Conservation (phyloP, 2,113 vertebrate species). For the Pseudopipra pipra region DNA sequence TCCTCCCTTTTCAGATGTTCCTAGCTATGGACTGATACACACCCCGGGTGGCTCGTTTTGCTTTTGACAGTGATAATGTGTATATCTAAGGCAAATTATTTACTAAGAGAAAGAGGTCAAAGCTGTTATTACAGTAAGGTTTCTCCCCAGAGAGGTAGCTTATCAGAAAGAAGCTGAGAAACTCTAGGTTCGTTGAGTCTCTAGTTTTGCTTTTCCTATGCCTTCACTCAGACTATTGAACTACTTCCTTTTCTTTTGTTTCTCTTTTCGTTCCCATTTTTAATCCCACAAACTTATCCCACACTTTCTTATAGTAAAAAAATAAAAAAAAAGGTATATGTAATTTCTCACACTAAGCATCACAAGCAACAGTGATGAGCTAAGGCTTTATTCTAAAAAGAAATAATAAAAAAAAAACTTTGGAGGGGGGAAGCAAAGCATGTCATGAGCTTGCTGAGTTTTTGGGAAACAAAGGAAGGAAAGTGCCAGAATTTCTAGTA, state of each 20-base stretch:
- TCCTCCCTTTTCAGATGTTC: neutral
- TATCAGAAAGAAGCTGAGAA: neutral
- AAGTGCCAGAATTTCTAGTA: neutral
- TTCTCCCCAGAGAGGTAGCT: neutral
- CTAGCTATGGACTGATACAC: neutral
- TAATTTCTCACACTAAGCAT: neutral
- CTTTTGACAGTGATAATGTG: neutral
- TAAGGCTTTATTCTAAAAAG: neutral
- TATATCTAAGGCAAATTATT: constrained; percentile 7
- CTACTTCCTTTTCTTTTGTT: neutral
- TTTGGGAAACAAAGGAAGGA: neutral
- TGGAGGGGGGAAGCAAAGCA: rapidly evolving
- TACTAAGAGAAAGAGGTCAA: neutral
- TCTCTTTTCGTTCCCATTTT: neutral
- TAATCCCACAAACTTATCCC: neutral
- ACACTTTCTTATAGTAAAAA: rapidly evolving
- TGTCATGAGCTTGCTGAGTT: neutral
- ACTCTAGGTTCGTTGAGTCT: neutral
- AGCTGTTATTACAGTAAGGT: neutral
- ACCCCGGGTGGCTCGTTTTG: neutral
- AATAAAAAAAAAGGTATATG: neutral
- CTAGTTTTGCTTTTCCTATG: neutral
- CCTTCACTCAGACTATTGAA: neutral
- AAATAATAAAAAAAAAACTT: neutral
- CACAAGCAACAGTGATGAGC: neutral